Percentiles rank a stretch among this genome's conserved stretches.
Conservation (phyloP, 2,888 invertebrate genomes). For the Macrosoma leucophasiata region DNA sequence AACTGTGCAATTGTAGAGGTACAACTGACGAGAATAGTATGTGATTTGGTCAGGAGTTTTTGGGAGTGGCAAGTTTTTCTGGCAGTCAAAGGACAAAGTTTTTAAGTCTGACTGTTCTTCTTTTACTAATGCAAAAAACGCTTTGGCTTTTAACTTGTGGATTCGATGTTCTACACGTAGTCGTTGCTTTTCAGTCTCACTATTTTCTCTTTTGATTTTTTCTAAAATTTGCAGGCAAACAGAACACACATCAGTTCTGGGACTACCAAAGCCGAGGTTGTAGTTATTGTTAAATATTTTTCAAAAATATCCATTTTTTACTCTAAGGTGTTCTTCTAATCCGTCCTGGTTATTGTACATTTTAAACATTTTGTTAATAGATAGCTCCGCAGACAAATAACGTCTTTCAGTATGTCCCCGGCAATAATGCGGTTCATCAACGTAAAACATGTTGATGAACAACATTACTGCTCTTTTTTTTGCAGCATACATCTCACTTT, state of each 20-base stretch:
- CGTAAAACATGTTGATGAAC: constrained; percentile 8
- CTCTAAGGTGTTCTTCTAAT: constrained; percentile 19
- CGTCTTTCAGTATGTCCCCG: constrained; percentile 2
- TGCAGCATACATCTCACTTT: constrained; percentile 1
- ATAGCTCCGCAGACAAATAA: not conserved
- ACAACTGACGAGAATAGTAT: constrained; percentile 37
- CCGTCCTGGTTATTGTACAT: constrained; percentile 17
- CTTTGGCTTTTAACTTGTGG: constrained; percentile 19
- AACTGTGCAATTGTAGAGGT: constrained; percentile 37
- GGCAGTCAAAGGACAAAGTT: constrained; percentile 30
- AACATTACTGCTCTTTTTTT: constrained; percentile 7
- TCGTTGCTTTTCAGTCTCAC: not conserved
- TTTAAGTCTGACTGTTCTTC: constrained; percentile 4
- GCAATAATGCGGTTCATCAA: constrained; percentile 7
- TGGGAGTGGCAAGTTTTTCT: constrained; percentile 35
- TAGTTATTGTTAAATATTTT: constrained; percentile 23
- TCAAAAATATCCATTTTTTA: constrained; percentile 21
- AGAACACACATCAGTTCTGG: constrained; percentile 24
- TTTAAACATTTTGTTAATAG: not conserved
- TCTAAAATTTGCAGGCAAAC: constrained; percentile 19
- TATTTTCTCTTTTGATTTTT: constrained; percentile 14
- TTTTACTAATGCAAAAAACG: constrained; percentile 17
- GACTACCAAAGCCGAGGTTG: constrained; percentile 25
- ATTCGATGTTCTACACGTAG: constrained; percentile 8
- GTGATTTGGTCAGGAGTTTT: constrained; percentile 35